Evolutionary conservation across 2,113 vertebrate genomes (phyloP), one percentile per base, ranked within the genome.

Genomic region (Hydrolagus affinis): DNA sequence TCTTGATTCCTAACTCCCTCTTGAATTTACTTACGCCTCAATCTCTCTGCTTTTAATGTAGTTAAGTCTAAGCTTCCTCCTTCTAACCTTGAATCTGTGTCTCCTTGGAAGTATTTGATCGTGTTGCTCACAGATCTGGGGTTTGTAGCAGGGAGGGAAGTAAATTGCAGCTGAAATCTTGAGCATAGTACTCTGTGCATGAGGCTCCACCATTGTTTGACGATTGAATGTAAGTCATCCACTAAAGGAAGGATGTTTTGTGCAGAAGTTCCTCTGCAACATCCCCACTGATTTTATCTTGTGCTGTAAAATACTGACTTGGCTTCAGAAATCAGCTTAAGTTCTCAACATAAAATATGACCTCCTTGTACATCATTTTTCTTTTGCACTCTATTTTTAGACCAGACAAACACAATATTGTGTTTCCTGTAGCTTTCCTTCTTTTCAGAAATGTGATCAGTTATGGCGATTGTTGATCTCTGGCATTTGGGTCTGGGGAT

Each of bases 241-340:
- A 66, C 66, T 83, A 11, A 28, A 83, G 78, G 78, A 83, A 83
- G 78, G 78, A 83, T 83, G 62, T 83, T 83, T 66, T 17, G 32
- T 68, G 60, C 78, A 21, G 62, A 66, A 28, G 3, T 66, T 83
- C 78, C 78, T 83, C 62, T 30, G 25, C 8, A 32, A 68, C 62
- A 83, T 83, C 78, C 60, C 78, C 32, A 17, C 60, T 30, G 62
- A 83, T 83, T 83, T 68, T 83, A 83, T 83, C 78, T 66, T 68
- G 59, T 64, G 25, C 17, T 66, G 23, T 28, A 15, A 7, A 30
- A 28, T 23, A 66, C 60, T 83, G 60, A 17, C 60, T 83, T 83
- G 78, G 62, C 78, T 66, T 83, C 62, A 68, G 17, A 83, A 64
- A 3, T 44, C 6, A 44, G 44, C 44, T n/a, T 11, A 66, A 44